Evolutionary conservation across 2,888 invertebrate species (phyloP).

Genomic region (Julus scandinavius): DNA sequence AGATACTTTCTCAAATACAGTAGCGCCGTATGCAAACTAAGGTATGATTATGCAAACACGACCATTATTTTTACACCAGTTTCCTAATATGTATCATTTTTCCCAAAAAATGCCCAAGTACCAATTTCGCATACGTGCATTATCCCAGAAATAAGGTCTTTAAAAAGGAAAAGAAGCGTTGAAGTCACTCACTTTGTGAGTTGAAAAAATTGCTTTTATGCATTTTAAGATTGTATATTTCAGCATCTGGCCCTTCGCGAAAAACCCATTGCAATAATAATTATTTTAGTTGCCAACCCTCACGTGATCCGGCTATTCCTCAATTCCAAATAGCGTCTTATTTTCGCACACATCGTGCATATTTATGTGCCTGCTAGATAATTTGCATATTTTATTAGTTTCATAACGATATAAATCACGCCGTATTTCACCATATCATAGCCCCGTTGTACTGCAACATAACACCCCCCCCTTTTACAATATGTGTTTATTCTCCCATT

Average conservation of each 20-base stretch:
- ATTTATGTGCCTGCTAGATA: constrained; percentile 20
- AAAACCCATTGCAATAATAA: not conserved
- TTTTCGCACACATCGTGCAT: not conserved
- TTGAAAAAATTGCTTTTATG: not conserved
- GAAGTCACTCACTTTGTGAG: not conserved
- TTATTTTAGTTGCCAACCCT: not conserved
- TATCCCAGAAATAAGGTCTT: not conserved
- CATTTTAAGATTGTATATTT: not conserved
- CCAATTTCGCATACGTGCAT: not conserved
- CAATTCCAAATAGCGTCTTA: not conserved
- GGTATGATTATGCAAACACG: too few species aligned
- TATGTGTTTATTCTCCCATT: constrained; percentile 13
- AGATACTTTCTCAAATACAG: too few species aligned
- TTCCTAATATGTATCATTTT: not conserved
- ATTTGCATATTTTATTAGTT: constrained; percentile 33
- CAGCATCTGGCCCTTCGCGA: not conserved
- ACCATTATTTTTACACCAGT: not conserved
- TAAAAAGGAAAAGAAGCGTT: not conserved
- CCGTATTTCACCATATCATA: not conserved
- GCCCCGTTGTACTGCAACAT: not conserved
- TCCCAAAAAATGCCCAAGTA: not conserved
- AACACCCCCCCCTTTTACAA: not conserved
- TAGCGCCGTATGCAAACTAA: too few species aligned
- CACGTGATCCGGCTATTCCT: not conserved
- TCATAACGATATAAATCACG: constrained; percentile 17